A percentile compares a stretch with the other conserved stretches of the same genome.
These are phyloP conservation scores for Leptinotarsa texana DNA, from an alignment of 1,140 invertebrate genomes.

Conservation along the genomic window DNA sequence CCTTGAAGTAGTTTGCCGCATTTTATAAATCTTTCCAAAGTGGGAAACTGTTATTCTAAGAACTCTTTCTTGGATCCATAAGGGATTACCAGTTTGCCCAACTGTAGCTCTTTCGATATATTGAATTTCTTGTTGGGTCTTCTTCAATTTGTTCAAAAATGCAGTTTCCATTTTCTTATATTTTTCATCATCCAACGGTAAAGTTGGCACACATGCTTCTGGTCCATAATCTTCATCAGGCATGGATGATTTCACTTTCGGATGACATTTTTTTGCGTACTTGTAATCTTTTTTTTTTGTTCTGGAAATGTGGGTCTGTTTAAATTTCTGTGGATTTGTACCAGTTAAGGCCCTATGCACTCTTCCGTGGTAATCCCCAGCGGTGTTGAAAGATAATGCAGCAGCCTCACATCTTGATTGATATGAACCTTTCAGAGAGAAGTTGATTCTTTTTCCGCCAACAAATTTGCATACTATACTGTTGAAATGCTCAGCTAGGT, in stretches of 20 bases:
- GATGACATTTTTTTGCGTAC: no score
- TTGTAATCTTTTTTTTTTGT: no score
- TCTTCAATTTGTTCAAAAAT: neutral
- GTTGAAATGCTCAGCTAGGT: slow-evolving; percentile 1
- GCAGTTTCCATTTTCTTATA: no score
- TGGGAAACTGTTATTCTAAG: neutral
- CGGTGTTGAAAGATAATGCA: neutral
- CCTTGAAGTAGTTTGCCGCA: neutral
- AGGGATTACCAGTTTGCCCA: neutral
- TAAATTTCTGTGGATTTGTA: no score
- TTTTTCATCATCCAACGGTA: no score
- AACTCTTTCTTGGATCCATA: neutral
- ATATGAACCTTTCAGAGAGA: neutral
- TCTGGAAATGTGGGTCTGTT: no score
- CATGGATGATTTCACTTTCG: no score
- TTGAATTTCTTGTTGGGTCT: neutral
- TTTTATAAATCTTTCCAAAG: neutral
- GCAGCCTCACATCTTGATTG: neutral
- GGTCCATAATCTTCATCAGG: no score
- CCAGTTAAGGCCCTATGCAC: no score
- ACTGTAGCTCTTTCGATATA: neutral
- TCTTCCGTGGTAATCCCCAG: no score
- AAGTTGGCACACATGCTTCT: no score
- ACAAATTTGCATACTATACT: no score
- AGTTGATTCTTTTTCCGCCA: slow-evolving; percentile 5